phyloP scores from a whole-genome alignment of 2,888 invertebrate genomes.

The Macrostomum cliftonense region DNA sequence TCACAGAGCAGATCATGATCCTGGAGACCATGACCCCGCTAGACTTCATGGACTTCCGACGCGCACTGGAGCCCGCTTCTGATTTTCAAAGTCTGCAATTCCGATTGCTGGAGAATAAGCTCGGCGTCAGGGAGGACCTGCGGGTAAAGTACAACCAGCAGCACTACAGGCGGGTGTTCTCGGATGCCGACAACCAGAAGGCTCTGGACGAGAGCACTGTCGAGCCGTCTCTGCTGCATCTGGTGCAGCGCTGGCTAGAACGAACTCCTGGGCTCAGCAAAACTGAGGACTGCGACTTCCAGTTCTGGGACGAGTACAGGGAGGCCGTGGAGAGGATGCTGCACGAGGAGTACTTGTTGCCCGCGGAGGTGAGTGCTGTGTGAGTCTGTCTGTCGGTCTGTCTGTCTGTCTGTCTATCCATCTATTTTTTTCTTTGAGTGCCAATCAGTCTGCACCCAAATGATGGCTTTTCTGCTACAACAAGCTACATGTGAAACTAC shows the following conservation, averaged over 20 bases:
- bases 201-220: slow-evolving; percentile 51
- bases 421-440: no score
- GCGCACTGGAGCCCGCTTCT: slow-evolving; percentile 76
- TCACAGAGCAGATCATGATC: slow-evolving; percentile 89
- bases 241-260: slow-evolving; percentile 56
- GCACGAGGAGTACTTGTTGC: slow-evolving; percentile 29
- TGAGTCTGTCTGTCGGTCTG: slow-evolving; percentile 2
- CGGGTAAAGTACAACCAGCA: slow-evolving; percentile 81
- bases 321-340: slow-evolving; percentile 46
- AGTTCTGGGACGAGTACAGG: slow-evolving; percentile 82
- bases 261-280: slow-evolving; percentile 62
- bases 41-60: slow-evolving; percentile 85
- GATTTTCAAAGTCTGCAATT: slow-evolving; percentile 93
- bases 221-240: slow-evolving; percentile 60
- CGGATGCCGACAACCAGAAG: slow-evolving; percentile 49
- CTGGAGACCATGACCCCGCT: slow-evolving; percentile 95
- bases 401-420: no score
- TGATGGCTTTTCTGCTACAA: no score
- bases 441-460: no score
- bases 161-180: slow-evolving; percentile 57
- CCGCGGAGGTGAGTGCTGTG: slow-evolving; percentile 38
- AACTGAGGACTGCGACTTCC: slow-evolving; percentile 52
- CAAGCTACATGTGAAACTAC: no score
- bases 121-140: slow-evolving; percentile 43
- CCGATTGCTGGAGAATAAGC: slow-evolving; percentile 78